Evolutionary conservation across 2,888 invertebrate genomes (phyloP), one percentile per base, ranked within the genome.

Genomic region (Pemphredon lugubris): DNA sequence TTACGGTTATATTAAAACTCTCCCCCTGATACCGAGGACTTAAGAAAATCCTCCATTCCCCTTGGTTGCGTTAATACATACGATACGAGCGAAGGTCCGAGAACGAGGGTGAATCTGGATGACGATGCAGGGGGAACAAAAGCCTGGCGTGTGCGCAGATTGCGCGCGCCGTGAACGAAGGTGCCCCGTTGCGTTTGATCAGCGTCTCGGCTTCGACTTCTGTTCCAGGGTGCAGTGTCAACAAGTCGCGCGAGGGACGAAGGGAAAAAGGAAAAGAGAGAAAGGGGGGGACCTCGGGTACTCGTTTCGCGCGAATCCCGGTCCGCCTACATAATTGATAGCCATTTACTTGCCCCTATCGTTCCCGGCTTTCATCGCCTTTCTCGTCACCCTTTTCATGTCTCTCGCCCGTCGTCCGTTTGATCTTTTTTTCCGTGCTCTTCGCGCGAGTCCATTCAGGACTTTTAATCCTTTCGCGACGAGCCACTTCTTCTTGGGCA

Each of bases 321-420:
- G 37, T 39, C 42, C 68, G 30, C 18, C 42, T 79, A 48, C 74
- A 79, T 79, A 77, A 79, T 79, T 79, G 65, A 79, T 66, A 64
- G 39, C 7, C 55, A 78, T 79, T 71, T 76, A 48, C 53, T 51
- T 66, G 48, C 42, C 44, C 53, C 66, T 64, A 58, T 67, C 69
- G 26, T 55, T 44, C 48, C n/a, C 32, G 54, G 39, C 44, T 69
- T 71, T 72, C 58, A 61, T 60, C 44, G 39, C 16, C 57, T 42
- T 32, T 14, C 60, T 59, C 54, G 40, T 67, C 47, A n/a, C n/a
- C 45, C 13, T 68, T 63, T 69, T 77, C 57, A 61, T 50, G 18
- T 7, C 20, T 9, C 45, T 26, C 44, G 20, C 11, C 13, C 44
- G 42, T 40, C n/a, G n/a, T 14, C 51, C 58, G 76, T 75, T 77